Evolutionary conservation across 2,888 invertebrate species (phyloP), one percentile per base, ranked within the genome.

Genomic region (Leucophenga montana): DNA sequence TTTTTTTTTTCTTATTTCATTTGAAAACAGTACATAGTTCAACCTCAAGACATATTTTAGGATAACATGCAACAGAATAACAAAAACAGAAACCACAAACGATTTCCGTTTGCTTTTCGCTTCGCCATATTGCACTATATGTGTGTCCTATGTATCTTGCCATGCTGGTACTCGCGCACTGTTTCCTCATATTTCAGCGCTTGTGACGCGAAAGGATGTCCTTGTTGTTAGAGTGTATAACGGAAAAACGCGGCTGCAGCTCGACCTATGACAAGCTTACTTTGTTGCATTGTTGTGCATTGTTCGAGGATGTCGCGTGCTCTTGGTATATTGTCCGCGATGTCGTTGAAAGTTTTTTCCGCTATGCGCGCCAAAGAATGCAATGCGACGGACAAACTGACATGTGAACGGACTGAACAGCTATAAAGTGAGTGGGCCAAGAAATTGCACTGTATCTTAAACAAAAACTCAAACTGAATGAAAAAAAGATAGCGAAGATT

Each of bases 211-310:
- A 33, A 33, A 33, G 33, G 33, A 33, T 33, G 33, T 33, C 33
- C 33, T 33, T 33, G 8, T 33, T 33, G 3, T 33, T 8, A 8
- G 33, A 5, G 33, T 3, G 33, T 3, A 33, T 33, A 33, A 8
- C 33, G 33, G 33, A 56, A 33, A 33, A 33, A 33, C 8, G 20
- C 9, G 56, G 5, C 22, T 9, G 53, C 53, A 53, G 11, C 14
- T 53, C 16, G 22, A 20, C 22, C 56, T 56, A 56, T 56, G 56
- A 22, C 22, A 56, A 56, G 56, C 22, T 22, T 22, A 56, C 56
- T 56, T 56, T 56, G 56, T n/a, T n/a, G n/a, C n/a, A n/a, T n/a
- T n/a, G n/a, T n/a, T 56, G 56, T 56, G 56, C 56, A 56, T 56
- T 56, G 56, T 56, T 56, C 56, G 22, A 56, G 22, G 20, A 22